Conservation (phyloP, 2,888 invertebrate species). For the Lasioglossum villosulum region DNA sequence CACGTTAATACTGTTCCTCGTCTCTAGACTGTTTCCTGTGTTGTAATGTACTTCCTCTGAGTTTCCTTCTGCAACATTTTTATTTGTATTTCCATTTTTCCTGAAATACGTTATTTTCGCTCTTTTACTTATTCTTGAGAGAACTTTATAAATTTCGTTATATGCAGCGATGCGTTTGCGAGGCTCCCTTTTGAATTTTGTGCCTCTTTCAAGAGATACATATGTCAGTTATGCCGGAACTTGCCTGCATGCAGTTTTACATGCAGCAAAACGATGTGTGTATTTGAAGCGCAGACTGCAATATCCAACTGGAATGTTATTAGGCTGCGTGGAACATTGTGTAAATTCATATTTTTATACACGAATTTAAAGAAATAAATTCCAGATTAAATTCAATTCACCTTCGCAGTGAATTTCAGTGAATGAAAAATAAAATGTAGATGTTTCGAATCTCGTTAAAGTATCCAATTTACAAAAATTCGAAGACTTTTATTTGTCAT, state of each 20-base stretch:
- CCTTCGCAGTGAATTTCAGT: background rate
- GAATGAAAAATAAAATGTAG: background rate
- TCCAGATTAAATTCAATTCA: background rate
- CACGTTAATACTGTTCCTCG: background rate
- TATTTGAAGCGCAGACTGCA: background rate
- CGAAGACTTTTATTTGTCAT: background rate
- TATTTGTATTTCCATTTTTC: background rate
- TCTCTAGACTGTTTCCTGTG: background rate
- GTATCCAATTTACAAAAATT: background rate
- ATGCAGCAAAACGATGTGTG: background rate
- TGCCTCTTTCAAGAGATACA: background rate
- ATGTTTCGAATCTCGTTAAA: background rate
- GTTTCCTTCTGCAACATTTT: background rate
- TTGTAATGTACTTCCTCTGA: no score
- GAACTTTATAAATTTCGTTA: background rate
- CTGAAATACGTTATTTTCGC: background rate
- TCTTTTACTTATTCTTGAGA: background rate
- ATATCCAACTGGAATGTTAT: background rate
- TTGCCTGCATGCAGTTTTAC: background rate
- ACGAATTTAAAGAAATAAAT: background rate
- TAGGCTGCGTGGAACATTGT: background rate
- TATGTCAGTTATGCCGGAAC: background rate
- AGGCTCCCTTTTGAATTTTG: background rate
- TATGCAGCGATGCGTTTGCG: background rate
- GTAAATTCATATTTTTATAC: background rate